Conservation (phyloP, 2,888 invertebrate species). For the Sicus ferrugineus region DNA sequence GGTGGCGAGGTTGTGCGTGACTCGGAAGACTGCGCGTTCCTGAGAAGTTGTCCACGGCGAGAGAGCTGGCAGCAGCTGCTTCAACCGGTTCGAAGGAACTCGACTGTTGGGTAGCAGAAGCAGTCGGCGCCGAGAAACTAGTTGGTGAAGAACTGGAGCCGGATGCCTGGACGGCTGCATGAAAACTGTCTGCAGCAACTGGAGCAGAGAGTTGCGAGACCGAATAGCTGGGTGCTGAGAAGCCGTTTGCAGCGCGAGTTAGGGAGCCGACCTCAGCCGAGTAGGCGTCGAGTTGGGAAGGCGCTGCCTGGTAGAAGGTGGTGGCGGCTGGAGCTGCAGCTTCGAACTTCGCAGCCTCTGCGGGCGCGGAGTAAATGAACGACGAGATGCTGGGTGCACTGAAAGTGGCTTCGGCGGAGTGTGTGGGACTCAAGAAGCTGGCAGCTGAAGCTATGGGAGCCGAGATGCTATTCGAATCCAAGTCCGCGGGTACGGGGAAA, state of each 20-base stretch:
- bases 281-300: slow-evolving; percentile 21
- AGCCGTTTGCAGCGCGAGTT: neutral
- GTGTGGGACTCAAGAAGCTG: slow-evolving; percentile 18
- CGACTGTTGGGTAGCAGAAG: too few relatives aligned
- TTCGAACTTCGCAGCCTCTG: too few relatives aligned
- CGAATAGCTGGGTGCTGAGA: neutral
- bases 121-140: neutral
- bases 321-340: slow-evolving; percentile 38
- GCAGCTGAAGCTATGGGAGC: neutral
- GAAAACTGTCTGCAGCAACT: slow-evolving; percentile 7
- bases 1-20: neutral
- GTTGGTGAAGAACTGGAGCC: slow-evolving; percentile 20
- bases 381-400: slow-evolving; percentile 43
- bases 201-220: neutral
- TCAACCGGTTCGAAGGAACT: neutral
- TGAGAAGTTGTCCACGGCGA: neutral
- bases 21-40: too few relatives aligned
- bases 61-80: neutral
- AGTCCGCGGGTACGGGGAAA: too few relatives aligned
- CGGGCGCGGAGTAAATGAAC: slow-evolving; percentile 20
- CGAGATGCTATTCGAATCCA: too few relatives aligned
- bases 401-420: slow-evolving; percentile 42
- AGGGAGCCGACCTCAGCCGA: slow-evolving; percentile 33
- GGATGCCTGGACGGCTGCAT: slow-evolving; percentile 33
- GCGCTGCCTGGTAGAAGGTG: neutral